phyloP scores from a whole-genome alignment of 1,140 invertebrate species.

The Maniola jurtina region DNA sequence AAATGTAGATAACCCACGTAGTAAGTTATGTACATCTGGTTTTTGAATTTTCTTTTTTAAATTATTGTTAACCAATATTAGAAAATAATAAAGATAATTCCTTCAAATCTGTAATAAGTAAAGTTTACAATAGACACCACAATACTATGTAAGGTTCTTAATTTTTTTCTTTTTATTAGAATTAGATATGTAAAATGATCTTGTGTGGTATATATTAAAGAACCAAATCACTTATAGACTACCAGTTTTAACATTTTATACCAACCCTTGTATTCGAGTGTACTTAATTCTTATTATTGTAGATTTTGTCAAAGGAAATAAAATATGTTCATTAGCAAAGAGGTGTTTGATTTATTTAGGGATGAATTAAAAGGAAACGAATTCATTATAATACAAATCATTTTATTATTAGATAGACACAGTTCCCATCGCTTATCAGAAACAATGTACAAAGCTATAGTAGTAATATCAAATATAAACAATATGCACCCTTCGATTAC shows the following conservation, averaged over 20 bases:
- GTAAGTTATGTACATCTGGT: slow-evolving; percentile 47
- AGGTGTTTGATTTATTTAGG: slow-evolving; percentile 39
- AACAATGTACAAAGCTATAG: slow-evolving; percentile 81
- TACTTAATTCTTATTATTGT: slow-evolving; percentile 77
- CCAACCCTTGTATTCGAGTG: slow-evolving; percentile 77
- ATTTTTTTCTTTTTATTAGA: slow-evolving; percentile 49
- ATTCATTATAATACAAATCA: slow-evolving; percentile 78
- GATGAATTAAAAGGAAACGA: slow-evolving; percentile 46
- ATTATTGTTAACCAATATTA: slow-evolving; percentile 30
- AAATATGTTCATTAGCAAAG: slow-evolving; percentile 75
- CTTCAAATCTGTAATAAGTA: slow-evolving; percentile 23
- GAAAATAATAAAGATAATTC: slow-evolving; percentile 18
- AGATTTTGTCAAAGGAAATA: slow-evolving; percentile 79
- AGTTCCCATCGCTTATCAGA: slow-evolving; percentile 80
- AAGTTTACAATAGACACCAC: slow-evolving; percentile 24
- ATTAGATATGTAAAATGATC: slow-evolving; percentile 49
- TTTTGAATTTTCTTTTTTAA: slow-evolving; percentile 26
- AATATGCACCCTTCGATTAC: slow-evolving; percentile 79
- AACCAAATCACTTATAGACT: slow-evolving; percentile 71
- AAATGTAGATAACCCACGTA: slow-evolving; percentile 75
- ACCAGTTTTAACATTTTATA: slow-evolving; percentile 76
- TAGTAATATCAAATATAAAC: slow-evolving; percentile 81
- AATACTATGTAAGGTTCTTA: slow-evolving; percentile 30
- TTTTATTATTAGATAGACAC: slow-evolving; percentile 80
- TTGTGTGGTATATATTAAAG: slow-evolving; percentile 65